Base-by-base conservation (phyloP, 2,888 invertebrate species). In the Scaeva pyrastri region DNA sequence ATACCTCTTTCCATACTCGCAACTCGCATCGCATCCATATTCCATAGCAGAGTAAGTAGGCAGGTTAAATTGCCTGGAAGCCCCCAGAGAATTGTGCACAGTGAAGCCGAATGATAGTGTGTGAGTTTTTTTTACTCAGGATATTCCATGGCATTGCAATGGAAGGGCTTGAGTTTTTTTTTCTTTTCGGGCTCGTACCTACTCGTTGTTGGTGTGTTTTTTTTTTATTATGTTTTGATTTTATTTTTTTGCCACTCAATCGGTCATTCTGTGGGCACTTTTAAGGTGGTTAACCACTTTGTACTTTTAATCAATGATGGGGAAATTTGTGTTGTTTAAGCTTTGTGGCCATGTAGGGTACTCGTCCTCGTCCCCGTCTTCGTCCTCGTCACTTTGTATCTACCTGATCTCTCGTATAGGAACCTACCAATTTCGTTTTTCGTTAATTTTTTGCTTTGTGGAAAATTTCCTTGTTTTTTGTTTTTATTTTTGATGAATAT, bases 1-100 rank as follows among this genome's bases (percentile, higher is more conserved):
- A 19, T 68, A 16, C 56, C 70, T 39, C 23, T 41, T n/a, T 55
- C 66, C 21, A 68, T 56, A 66, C n/a, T n/a, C n/a, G n/a, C n/a
- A n/a, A n/a, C n/a, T n/a, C n/a, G n/a, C n/a, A n/a, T n/a, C n/a
- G n/a, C n/a, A n/a, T n/a, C n/a, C n/a, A n/a, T n/a, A n/a, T n/a
- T 41, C 36, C 39, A 31, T 55, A 52, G 55, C 68, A 70, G 58
- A 74, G 75, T 79, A 85, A 76, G 77, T 81, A 86, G 86, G 86
- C 78, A 74, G 82, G 82, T 86, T 86, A 86, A 86, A 86, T 86
- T 86, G 86, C 78, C 86, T 82, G 82, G 86, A 86, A 86, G 86
- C 70, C 86, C 74, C 77, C 78, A 36, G 64, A 60, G 48, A 70
- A 66, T 64, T 73, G 43, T 31, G 50, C 68, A 68, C 43, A 86